These are phyloP conservation scores for Andrena haemorrhoa DNA, from an alignment of 2,888 invertebrate species.

Conservation along the genomic window DNA sequence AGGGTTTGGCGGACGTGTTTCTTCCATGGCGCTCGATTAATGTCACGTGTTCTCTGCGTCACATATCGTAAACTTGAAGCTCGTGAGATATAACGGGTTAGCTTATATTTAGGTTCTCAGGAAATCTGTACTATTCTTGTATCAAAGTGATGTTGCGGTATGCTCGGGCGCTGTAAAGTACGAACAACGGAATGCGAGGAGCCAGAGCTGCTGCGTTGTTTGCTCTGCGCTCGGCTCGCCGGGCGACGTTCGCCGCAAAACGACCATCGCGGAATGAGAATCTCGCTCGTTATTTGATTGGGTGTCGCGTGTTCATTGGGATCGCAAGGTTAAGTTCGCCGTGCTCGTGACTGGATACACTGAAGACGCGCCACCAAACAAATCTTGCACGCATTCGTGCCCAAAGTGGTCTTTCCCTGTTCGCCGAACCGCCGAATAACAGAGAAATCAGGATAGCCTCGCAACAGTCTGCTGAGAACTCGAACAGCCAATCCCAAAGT, in stretches of 20 bases:
- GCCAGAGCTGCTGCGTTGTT: constrained; percentile 17
- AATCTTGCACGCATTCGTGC: too few species aligned
- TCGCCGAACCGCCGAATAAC: too few species aligned
- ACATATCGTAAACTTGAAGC: too few species aligned
- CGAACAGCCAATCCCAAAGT: too few species aligned
- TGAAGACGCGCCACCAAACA: constrained; percentile 3
- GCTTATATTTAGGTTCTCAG: too few species aligned
- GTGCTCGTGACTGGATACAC: constrained; percentile 46
- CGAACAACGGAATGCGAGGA: constrained; percentile 29
- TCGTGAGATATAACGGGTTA: too few species aligned
- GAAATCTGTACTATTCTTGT: constrained; percentile 3
- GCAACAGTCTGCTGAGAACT: too few species aligned
- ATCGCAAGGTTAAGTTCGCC: constrained; percentile 51
- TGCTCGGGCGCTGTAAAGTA: constrained; percentile 2
- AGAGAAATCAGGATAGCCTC: too few species aligned
- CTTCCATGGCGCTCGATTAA: too few species aligned
- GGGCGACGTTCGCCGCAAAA: constrained; percentile 57
- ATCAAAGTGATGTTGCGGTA: neutral
- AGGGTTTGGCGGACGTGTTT: too few species aligned
- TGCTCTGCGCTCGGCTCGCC: constrained; percentile 20
- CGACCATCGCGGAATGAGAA: constrained; percentile 52
- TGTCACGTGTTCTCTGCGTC: too few species aligned
- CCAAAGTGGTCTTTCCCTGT: too few species aligned
- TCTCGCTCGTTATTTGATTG: constrained; percentile 44
- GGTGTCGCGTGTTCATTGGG: constrained; percentile 38